Evolutionary conservation across 2,888 invertebrate species (phyloP).

Genomic region (Rhagium mordax): DNA sequence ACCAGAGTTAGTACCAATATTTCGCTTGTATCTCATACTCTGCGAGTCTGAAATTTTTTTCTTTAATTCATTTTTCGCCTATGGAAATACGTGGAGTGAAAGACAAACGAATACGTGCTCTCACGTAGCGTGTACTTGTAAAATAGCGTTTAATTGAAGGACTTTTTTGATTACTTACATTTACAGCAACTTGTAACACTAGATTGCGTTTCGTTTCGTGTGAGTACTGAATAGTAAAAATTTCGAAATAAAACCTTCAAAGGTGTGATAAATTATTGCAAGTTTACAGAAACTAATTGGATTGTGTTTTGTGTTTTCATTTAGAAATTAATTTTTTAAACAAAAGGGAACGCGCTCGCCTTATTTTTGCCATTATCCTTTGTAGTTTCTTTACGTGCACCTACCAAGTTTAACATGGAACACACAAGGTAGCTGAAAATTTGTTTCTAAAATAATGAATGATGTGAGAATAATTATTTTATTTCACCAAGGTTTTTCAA

Average conservation of each 20-base stretch:
- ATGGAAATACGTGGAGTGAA: background rate
- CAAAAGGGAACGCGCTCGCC: slow-evolving; percentile 11
- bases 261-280: slow-evolving; percentile 45
- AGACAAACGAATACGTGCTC: background rate
- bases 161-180: slow-evolving; percentile 2
- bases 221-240: slow-evolving; percentile 19
- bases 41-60: no score
- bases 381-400: background rate
- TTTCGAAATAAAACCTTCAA: slow-evolving; percentile 42
- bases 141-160: slow-evolving; percentile 28
- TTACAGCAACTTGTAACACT: slow-evolving; percentile 22
- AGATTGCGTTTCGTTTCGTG: slow-evolving; percentile 6
- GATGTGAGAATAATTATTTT: no score
- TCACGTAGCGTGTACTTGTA: background rate
- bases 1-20: no score
- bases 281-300: slow-evolving; percentile 49
- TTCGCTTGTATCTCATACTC: no score
- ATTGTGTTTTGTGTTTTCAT: slow-evolving; percentile 34
- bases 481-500: no score
- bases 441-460: no score
- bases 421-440: background rate
- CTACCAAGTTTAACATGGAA: background rate
- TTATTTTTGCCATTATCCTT: slow-evolving; percentile 32
- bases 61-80: background rate
- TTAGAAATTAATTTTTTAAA: slow-evolving; percentile 8